Conservation (phyloP, 2,113 vertebrate species). For the Barbus barbus region DNA sequence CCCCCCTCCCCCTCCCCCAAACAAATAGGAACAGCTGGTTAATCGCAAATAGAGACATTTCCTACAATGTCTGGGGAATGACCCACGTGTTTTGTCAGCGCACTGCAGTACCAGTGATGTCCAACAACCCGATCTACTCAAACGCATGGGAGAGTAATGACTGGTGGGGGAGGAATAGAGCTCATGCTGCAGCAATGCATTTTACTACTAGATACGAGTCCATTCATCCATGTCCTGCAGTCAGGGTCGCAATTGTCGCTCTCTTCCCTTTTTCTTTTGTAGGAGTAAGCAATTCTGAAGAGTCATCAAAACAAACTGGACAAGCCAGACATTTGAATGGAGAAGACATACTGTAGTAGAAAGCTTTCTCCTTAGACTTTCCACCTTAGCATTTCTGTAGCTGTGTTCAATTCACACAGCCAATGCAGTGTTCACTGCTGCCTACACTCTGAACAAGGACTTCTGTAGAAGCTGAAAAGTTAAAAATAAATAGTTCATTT, state of each 20-base stretch:
- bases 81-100: slow-evolving; percentile 25
- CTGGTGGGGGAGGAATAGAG: neutral
- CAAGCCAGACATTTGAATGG: slow-evolving; percentile 39
- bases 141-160: slow-evolving; percentile 17
- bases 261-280: neutral
- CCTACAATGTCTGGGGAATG: slow-evolving; percentile 24
- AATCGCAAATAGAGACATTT: slow-evolving; percentile 23
- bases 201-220: slow-evolving; percentile 12
- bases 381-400: neutral
- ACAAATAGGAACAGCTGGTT: neutral
- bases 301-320: slow-evolving; percentile 58
- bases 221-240: slow-evolving; percentile 33
- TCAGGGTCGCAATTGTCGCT: neutral
- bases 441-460: no score
- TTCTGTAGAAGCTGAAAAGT: no score
- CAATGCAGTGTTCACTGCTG: neutral
- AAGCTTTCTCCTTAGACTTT: neutral
- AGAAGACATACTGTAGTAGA: neutral
- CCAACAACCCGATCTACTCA: slow-evolving; percentile 4
- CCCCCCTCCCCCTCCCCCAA: neutral
- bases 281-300: slow-evolving; percentile 42
- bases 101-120: neutral
- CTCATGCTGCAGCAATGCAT: slow-evolving; percentile 10
- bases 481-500: no score
- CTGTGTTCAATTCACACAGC: neutral